Evolutionary conservation across 2,797 vertebrate genomes (phyloP), one percentile per base, ranked within the genome.

Genomic region (Macropodus opercularis): DNA sequence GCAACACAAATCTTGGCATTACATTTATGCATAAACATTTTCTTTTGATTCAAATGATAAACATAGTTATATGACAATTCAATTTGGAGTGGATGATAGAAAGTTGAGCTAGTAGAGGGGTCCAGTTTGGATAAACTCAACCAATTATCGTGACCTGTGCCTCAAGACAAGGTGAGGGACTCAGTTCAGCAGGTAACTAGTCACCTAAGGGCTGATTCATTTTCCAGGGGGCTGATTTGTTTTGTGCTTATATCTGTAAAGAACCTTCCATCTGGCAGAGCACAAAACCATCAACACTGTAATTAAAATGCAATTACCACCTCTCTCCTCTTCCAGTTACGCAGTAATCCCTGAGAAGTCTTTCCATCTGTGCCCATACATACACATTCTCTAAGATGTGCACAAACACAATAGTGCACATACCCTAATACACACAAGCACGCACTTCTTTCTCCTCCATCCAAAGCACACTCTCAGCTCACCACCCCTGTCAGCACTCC

Each of bases 291-390:
- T 96, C 94, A 98, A 94, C 91, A 94, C 93, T 93, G 93, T 96
- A 97, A 98, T 98, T 97, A 98, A 98, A 97, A 97, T 94, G 94
- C 95, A 96, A 97, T 98, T 97, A 96, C 94, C 92, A 94, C 94
- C 94, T 94, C 93, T 92, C 92, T 92, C 89, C 92, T 95, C 92
- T 94, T 92, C 91, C 92, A 91, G 91, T 74, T 90, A 84, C 92
- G 91, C 92, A 64, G 84, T 93, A 95, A 95, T 96, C 95, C 95
- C 95, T 91, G 90, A 94, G 95, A 94, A 92, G 94, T 93, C 92
- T 93, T 96, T 96, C 94, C 94, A 96, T 96, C 95, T 96, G 95
- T 93, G 94, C 93, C n/a, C 90, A 93, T 90, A 92, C 91, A 89
- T 76, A 68, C 77, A 63, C 72, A 69, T 36, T 61, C 65, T 44